These are phyloP conservation scores for Corticium candelabrum DNA, from an alignment of 37 sponge, comb jelly and placozoan species.

Conservation along the genomic window DNA sequence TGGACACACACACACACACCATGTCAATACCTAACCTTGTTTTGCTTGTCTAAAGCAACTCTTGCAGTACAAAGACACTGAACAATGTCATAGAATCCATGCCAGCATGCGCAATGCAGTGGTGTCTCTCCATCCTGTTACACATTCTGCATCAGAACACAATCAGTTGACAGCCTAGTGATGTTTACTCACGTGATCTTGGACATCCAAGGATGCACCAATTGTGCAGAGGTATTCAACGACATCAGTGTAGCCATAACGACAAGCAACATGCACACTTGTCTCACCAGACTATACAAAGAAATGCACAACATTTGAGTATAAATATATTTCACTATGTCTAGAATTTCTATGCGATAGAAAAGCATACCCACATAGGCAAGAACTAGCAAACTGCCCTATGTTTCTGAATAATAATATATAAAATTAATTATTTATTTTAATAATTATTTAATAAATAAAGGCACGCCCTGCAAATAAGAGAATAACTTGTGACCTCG, in stretches of 20 bases:
- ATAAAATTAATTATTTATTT: no score
- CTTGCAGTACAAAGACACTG: constrained; percentile 46
- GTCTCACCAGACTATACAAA: constrained; percentile 46
- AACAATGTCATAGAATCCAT: constrained; percentile 66
- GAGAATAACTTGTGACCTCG: no score
- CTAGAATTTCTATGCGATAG: no score
- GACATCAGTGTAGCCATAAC: constrained; percentile 75
- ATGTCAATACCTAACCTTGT: constrained; percentile 37
- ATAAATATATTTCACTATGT: no score
- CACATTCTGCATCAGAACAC: background rate
- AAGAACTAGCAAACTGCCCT: no score
- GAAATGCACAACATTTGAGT: background rate
- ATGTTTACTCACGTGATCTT: constrained; percentile 46
- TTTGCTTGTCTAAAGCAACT: constrained; percentile 28
- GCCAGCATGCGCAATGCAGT: constrained; percentile 65
- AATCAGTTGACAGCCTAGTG: background rate
- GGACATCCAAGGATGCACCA: constrained; percentile 46
- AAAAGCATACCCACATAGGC: no score
- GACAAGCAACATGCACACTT: constrained; percentile 60
- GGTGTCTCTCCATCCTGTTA: constrained; percentile 75
- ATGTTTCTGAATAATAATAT: no score
- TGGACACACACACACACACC: background rate
- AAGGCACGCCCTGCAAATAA: no score
- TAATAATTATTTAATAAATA: no score
- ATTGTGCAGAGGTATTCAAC: constrained; percentile 34